These are phyloP conservation scores for Salminus brasiliensis DNA, from an alignment of 2,113 vertebrate genomes.

Conservation along the genomic window DNA sequence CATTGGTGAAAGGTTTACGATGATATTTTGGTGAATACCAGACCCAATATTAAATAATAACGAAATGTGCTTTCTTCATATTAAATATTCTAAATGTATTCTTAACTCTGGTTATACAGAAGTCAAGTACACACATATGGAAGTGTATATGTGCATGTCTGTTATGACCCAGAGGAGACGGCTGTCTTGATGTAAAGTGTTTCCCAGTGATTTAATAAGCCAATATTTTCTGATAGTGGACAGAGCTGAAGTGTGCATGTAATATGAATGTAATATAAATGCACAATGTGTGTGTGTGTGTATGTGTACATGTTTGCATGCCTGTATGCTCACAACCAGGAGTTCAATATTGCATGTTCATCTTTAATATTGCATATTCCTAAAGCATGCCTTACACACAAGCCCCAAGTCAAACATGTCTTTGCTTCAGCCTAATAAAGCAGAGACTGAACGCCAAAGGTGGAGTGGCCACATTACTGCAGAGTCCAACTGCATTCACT, in stretches of 20 bases:
- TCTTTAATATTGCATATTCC: constrained; percentile 18
- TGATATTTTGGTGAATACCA: no score
- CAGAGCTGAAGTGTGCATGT: neutral
- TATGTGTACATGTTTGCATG: neutral
- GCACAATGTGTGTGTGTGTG: neutral
- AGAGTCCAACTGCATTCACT: constrained; percentile 1
- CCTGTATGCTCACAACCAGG: neutral
- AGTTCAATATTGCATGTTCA: neutral
- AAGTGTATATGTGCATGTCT: neutral
- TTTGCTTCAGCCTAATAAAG: neutral
- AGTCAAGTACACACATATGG: no score
- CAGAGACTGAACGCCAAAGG: neutral
- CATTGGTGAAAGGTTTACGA: no score
- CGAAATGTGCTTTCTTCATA: no score
- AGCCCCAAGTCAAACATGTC: neutral
- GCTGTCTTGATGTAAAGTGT: neutral
- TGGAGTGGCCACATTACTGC: constrained; percentile 6
- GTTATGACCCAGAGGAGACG: neutral
- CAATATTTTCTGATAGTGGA: neutral
- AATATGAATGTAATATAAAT: constrained; percentile 1
- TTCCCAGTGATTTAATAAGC: constrained; percentile 2
- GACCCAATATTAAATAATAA: no score
- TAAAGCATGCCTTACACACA: neutral
- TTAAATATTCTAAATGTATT: no score
- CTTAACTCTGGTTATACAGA: no score